Conservation (phyloP, 2,888 invertebrate genomes). For the Platypus cylindrus region DNA sequence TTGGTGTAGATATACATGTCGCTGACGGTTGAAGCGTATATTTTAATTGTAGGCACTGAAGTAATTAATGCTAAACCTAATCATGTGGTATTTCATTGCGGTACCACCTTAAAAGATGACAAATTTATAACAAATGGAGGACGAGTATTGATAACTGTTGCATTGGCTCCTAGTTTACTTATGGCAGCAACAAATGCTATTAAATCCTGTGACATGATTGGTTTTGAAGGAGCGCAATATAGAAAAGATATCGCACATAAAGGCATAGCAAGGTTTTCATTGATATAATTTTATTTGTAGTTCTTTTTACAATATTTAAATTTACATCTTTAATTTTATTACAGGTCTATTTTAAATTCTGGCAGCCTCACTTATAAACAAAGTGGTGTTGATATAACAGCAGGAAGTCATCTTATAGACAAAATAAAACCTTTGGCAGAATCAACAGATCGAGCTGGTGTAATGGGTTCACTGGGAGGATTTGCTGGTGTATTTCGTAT, state of each 20-base stretch:
- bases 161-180: conserved; percentile 53
- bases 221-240: conserved; percentile 76
- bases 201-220: conserved; percentile 55
- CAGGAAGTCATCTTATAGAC: conserved; percentile 77
- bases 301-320: background rate
- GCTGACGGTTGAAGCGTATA: conserved; percentile 2
- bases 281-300: background rate
- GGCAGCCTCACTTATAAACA: conserved; percentile 74
- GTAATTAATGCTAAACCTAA: conserved; percentile 39
- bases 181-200: conserved; percentile 64
- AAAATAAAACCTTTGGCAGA: conserved; percentile 71
- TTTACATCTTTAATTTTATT: conserved; percentile 5
- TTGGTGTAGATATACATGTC: background rate
- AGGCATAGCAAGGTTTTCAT: conserved; percentile 61
- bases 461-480: conserved; percentile 74
- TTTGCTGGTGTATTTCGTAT: conserved; percentile 90
- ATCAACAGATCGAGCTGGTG: conserved; percentile 65
- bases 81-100: conserved; percentile 71
- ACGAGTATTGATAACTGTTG: conserved; percentile 74
- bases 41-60: conserved; percentile 41
- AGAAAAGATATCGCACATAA: conserved; percentile 84
- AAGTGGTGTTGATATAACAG: conserved; percentile 87
- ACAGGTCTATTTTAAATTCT: conserved; percentile 40
- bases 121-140: conserved; percentile 70
- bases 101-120: conserved; percentile 47